Conservation (phyloP, 2,797 vertebrate genomes). For the Loris lydekkerianus region DNA sequence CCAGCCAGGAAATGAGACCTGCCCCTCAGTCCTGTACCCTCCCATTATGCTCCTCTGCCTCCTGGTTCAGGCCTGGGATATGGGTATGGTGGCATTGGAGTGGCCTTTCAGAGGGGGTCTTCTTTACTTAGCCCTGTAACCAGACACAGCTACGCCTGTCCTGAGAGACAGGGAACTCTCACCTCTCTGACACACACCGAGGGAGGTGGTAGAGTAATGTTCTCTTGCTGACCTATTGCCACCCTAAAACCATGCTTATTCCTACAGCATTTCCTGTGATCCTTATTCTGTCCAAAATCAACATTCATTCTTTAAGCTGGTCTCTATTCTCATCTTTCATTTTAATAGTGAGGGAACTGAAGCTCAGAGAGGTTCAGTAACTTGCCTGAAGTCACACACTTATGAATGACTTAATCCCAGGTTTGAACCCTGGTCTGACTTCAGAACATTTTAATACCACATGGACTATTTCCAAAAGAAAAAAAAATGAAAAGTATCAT, state of each 20-base stretch:
- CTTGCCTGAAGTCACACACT: background rate
- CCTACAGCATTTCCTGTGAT: background rate
- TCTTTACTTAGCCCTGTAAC: background rate
- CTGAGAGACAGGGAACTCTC: background rate
- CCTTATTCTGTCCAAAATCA: background rate
- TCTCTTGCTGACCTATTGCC: rapidly evolving
- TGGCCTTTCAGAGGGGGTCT: background rate
- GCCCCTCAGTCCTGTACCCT: background rate
- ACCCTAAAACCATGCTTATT: background rate
- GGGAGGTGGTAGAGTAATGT: rapidly evolving
- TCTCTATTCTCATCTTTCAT: background rate
- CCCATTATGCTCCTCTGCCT: background rate
- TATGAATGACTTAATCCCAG: background rate
- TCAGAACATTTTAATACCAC: background rate
- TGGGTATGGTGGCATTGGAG: rapidly evolving
- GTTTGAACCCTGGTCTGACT: background rate
- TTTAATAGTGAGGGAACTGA: background rate
- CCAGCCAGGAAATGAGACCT: background rate
- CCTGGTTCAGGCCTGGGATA: background rate
- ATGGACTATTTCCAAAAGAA: background rate
- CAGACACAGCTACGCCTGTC: background rate
- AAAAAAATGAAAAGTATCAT: background rate
- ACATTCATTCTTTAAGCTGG: background rate
- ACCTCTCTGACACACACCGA: too few relatives aligned
- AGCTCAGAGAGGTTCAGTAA: background rate